Conservation (phyloP, 2,113 vertebrate genomes). For the Hyla sarda region DNA sequence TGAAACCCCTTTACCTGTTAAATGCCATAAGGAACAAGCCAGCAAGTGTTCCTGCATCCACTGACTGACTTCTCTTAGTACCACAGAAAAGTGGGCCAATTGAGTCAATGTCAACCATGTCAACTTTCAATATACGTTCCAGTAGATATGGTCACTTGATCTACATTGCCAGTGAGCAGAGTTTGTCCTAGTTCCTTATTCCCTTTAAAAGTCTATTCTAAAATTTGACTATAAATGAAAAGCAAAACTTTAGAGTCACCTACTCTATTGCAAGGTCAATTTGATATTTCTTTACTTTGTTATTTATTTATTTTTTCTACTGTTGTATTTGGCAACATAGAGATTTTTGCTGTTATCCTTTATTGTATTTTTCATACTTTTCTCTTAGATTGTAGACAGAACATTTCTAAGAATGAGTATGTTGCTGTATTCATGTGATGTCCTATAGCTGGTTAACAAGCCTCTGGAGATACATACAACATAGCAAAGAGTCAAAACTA, state of each 20-base stretch:
- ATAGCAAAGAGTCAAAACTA: background rate
- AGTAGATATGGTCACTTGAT: background rate
- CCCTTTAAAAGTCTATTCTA: background rate
- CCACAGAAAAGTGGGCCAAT: too few relatives aligned
- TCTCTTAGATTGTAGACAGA: background rate
- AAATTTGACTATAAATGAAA: background rate
- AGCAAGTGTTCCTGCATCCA: too few relatives aligned
- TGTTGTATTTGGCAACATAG: background rate
- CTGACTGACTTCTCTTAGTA: too few relatives aligned
- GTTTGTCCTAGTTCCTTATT: background rate
- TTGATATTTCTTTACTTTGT: background rate
- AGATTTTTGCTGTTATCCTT: background rate
- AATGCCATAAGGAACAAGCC: too few relatives aligned
- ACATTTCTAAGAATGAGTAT: background rate
- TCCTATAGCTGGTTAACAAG: background rate
- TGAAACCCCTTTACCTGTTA: background rate
- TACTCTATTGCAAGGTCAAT: background rate
- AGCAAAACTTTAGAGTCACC: background rate
- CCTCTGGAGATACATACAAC: background rate
- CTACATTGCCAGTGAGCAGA: background rate
- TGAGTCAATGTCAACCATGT: too few relatives aligned
- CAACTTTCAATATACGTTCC: background rate
- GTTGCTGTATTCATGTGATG: background rate
- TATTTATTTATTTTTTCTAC: conserved; percentile 3
- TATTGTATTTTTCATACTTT: background rate